phyloP scores from a whole-genome alignment of 2,797 vertebrate species.

The Fratercula arctica region DNA sequence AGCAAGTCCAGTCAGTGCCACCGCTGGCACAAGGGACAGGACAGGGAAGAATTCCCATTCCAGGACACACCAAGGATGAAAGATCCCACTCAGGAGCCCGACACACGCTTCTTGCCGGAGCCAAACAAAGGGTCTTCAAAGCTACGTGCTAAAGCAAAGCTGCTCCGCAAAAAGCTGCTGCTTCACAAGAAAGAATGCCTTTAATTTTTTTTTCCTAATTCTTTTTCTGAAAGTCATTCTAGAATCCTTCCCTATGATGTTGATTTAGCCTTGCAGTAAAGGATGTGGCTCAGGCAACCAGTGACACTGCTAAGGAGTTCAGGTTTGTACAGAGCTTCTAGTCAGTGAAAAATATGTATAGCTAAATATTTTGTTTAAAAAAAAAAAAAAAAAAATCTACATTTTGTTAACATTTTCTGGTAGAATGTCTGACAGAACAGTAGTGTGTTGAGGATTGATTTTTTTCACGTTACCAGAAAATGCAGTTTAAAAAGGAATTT shows the following conservation, averaged over 20 bases:
- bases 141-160: background rate
- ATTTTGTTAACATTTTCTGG: background rate
- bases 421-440: background rate
- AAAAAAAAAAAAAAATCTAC: background rate
- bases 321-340: background rate
- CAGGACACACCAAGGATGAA: background rate
- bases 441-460: background rate
- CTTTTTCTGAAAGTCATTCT: background rate
- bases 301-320: background rate
- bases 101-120: background rate
- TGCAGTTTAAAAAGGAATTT: background rate
- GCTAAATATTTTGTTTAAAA: background rate
- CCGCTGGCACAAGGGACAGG: background rate
- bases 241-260: background rate
- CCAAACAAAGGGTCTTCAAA: background rate
- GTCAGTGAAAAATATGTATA: accelerated
- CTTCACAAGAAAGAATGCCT: background rate
- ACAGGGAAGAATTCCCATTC: background rate
- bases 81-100: background rate
- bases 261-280: background rate
- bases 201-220: background rate
- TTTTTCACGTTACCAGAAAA: background rate
- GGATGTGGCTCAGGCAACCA: background rate
- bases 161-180: background rate
- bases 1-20: accelerated